A percentile compares a stretch with the other conserved stretches of the same genome.
Conservation (phyloP, 2,888 invertebrate genomes). For the Xiphydria camelus region DNA sequence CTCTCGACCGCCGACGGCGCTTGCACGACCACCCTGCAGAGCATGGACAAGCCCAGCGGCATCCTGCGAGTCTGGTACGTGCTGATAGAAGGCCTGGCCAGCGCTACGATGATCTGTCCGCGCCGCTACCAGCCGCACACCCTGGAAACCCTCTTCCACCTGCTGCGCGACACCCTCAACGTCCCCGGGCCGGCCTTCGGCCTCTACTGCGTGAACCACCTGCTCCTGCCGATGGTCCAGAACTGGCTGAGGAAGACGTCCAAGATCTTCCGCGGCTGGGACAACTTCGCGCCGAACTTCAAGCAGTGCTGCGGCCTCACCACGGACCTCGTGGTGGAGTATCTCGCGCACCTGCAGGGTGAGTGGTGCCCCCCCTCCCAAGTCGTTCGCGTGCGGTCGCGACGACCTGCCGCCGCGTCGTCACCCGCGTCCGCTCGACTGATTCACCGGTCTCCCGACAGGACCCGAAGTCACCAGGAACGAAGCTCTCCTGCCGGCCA, state of each 20-base stretch:
- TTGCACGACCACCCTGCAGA: constrained; percentile 63
- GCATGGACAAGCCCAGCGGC: constrained; percentile 78
- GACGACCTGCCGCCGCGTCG: neutral
- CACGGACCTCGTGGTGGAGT: constrained; percentile 87
- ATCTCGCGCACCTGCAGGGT: constrained; percentile 75
- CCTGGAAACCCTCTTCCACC: constrained; percentile 83
- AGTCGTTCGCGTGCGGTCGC: neutral
- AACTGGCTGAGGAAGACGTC: constrained; percentile 81
- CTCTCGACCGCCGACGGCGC: constrained; percentile 62
- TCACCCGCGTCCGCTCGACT: neutral
- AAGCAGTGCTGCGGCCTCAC: constrained; percentile 94
- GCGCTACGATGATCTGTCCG: constrained; percentile 80
- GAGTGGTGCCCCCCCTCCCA: too few relatives aligned
- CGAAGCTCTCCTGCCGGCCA: constrained; percentile 53
- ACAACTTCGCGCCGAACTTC: constrained; percentile 83
- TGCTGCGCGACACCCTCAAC: constrained; percentile 75
- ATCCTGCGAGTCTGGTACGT: constrained; percentile 90
- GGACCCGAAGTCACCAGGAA: constrained; percentile 44
- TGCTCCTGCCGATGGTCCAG: constrained; percentile 89
- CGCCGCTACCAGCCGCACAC: constrained; percentile 79
- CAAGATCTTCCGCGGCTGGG: constrained; percentile 73
- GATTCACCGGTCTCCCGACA: constrained; percentile 16
- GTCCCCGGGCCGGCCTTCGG: constrained; percentile 89
- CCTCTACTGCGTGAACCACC: constrained; percentile 88
- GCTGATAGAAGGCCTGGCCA: constrained; percentile 82